Percentiles rank a stretch among this genome's conserved stretches.
Evolutionary conservation across 2,113 vertebrate genomes (phyloP).

Genomic region (Pseudorasbora parva): DNA sequence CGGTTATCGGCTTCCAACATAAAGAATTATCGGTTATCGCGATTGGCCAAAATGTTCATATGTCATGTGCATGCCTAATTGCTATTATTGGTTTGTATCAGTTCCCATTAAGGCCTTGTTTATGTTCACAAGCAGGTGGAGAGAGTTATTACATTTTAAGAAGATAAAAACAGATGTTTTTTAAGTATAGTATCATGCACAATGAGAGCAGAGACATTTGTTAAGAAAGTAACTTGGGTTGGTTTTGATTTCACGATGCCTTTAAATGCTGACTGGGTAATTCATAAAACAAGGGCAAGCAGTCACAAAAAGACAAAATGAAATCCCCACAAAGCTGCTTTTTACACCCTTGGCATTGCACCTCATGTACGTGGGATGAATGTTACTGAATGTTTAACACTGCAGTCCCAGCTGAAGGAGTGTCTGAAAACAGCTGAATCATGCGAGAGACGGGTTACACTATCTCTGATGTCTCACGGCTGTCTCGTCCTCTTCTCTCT

Average conservation of each 20-base stretch:
- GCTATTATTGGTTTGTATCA: not conserved
- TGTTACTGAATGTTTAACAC: slow-evolving; percentile 21
- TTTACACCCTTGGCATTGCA: slow-evolving; percentile 34
- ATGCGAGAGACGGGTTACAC: slow-evolving; percentile 37
- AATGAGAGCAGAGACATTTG: not conserved
- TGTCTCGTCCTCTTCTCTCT: slow-evolving; percentile 78
- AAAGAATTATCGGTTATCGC: too few relatives aligned
- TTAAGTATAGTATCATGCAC: not conserved
- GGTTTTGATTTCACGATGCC: not conserved
- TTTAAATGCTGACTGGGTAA: not conserved
- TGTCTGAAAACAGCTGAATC: slow-evolving; percentile 27
- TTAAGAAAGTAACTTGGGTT: not conserved
- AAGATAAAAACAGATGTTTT: not conserved
- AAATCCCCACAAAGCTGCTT: slow-evolving; percentile 28
- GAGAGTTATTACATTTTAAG: not conserved
- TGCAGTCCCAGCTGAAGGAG: slow-evolving; percentile 22
- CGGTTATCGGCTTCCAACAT: too few relatives aligned
- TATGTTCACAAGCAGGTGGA: not conserved
- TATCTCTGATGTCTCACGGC: slow-evolving; percentile 65
- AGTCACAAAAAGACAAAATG: slow-evolving; percentile 29
- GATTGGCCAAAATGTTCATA: too few relatives aligned
- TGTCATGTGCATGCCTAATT: too few relatives aligned
- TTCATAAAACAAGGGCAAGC: slow-evolving; percentile 32
- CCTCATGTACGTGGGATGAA: slow-evolving; percentile 12
- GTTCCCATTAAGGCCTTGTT: not conserved